A percentile compares a stretch with the other conserved stretches of the same genome.
phyloP scores from a whole-genome alignment of 2,113 vertebrate genomes.

The Mobula birostris region DNA sequence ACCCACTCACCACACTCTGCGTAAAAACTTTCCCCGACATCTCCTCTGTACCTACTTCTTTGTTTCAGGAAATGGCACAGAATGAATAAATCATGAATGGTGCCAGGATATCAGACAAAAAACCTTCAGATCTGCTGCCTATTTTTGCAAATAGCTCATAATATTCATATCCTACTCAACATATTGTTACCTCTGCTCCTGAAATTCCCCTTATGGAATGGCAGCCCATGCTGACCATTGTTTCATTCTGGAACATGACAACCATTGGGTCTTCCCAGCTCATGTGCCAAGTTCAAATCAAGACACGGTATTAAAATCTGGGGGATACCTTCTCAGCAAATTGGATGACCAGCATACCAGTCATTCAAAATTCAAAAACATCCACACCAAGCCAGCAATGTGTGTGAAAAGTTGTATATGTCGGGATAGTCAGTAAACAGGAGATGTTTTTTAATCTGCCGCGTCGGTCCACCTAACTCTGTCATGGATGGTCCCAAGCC shows the following conservation, averaged over 20 bases:
- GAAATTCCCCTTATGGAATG: neutral
- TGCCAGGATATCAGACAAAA: neutral
- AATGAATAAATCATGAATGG: neutral
- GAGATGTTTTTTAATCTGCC: neutral
- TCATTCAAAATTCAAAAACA: neutral
- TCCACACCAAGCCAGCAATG: neutral
- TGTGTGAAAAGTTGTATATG: neutral
- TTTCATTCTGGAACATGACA: neutral
- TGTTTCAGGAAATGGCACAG: neutral
- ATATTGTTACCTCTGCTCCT: too few relatives aligned
- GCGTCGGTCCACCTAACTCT: neutral
- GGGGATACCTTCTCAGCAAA: too few relatives aligned
- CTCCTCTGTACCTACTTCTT: too few relatives aligned
- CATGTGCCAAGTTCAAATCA: neutral
- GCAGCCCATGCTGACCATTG: neutral
- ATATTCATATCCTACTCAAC: neutral
- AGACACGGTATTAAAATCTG: neutral
- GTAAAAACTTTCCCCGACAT: too few relatives aligned
- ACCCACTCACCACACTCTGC: too few relatives aligned
- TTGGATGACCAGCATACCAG: neutral
- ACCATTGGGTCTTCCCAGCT: neutral
- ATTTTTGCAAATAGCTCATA: too few relatives aligned
- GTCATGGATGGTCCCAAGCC: too few relatives aligned
- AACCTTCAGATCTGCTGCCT: neutral
- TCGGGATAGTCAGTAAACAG: neutral